Evolutionary conservation across 1,140 invertebrate species (phyloP), one percentile per base, ranked within the genome.

Genomic region (Kradibia gibbosae): DNA sequence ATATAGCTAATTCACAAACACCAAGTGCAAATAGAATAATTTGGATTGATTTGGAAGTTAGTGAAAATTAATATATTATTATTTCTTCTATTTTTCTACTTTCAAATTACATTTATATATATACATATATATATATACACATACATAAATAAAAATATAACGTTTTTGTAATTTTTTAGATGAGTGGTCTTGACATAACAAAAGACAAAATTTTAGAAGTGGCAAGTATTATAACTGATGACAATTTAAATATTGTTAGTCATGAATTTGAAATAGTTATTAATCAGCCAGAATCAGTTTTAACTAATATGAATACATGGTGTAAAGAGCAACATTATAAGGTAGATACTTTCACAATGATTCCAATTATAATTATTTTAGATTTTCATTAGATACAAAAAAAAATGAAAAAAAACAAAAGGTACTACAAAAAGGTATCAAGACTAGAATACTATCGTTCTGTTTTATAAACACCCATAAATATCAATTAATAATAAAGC

Each of bases 151-250:
- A 28, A 36, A 4, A 34, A 22, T 36, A 39, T 39, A 67, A 39
- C 39, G 28, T n/a, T n/a, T n/a, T n/a, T n/a, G n/a, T 67, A 5
- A 4, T 55, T 72, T 86, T 88, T 83, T 36, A 91, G 90, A 86
- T 91, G 85, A 87, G 86, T 50, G 95, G 95, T 11, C 89, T 99
- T 15, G 93, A 98, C 90, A 87, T 95, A 65, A 91, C 95, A 0
- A 94, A 92, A 82, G 94, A 97, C 88, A 93, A 94, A 82, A 96
- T 99, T 34, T 89, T 99, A 83, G 98, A 99, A 92, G 93, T 98
- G 80, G 96, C 97, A 0, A 97, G 96, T 88, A 87, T 99, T 42
- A 92, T 99, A 34, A 99, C 97, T 0, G 96, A 98, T 90, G 91
- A 91, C 11, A 85, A 98, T 71, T 90, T 99, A 3, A 95, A 97